A percentile compares a stretch with the other conserved stretches of the same genome.
Evolutionary conservation across 2,888 invertebrate genomes (phyloP).

Genomic region (Enchytraeus crypticus): DNA sequence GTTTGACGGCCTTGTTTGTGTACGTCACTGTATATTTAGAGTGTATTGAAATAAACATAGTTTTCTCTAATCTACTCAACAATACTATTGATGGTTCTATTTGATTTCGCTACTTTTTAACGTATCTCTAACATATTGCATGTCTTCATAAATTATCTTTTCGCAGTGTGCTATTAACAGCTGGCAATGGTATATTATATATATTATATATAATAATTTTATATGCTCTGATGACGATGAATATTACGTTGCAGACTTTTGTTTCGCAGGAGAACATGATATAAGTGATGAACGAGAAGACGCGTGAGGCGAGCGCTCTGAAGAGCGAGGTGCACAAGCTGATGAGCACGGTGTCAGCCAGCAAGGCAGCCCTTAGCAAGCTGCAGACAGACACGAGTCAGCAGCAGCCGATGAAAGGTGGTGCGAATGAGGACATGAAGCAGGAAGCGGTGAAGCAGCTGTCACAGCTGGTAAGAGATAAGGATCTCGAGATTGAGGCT

Average conservation of each 20-base stretch:
- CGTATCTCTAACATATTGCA: too few relatives aligned
- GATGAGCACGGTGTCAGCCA: constrained; percentile 44
- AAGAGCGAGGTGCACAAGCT: constrained; percentile 47
- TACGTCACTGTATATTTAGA: too few relatives aligned
- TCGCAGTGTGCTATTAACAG: too few relatives aligned
- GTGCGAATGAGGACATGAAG: constrained; percentile 42
- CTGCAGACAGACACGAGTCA: constrained; percentile 44
- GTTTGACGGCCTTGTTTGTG: too few relatives aligned
- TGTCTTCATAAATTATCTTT: too few relatives aligned
- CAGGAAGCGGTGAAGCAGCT: constrained; percentile 48
- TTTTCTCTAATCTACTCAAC: too few relatives aligned
- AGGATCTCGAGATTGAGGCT: constrained; percentile 50
- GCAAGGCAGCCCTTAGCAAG: constrained; percentile 43
- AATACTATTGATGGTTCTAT: too few relatives aligned
- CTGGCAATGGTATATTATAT: too few relatives aligned
- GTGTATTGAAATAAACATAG: too few relatives aligned
- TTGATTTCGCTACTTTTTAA: too few relatives aligned
- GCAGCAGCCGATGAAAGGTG: constrained; percentile 15
- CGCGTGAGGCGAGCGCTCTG: constrained; percentile 44
- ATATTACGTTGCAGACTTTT: not conserved
- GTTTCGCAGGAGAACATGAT: constrained; percentile 41
- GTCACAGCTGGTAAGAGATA: constrained; percentile 47
- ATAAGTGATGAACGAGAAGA: constrained; percentile 48
- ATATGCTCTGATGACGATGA: too few relatives aligned
- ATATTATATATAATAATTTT: too few relatives aligned